Conservation (phyloP, 2,113 vertebrate species). For the Zosterops hypoxanthus region DNA sequence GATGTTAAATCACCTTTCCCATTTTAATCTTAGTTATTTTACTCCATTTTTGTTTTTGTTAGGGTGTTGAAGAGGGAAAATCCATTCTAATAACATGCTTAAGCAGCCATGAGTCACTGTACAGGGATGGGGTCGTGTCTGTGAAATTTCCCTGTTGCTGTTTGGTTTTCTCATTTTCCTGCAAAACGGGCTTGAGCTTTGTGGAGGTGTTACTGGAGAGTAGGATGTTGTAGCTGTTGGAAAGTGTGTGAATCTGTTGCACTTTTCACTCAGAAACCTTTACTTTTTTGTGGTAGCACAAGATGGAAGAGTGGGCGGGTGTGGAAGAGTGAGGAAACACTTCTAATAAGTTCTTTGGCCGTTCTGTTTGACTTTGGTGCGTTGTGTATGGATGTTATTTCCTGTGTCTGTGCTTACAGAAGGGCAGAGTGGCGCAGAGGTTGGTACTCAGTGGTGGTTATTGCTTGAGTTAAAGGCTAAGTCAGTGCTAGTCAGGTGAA, state of each 20-base stretch:
- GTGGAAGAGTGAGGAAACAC: not conserved
- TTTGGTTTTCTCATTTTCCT: not conserved
- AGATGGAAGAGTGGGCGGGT: not conserved
- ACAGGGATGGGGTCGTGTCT: not conserved
- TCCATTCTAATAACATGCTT: not conserved
- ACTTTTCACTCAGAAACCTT: not conserved
- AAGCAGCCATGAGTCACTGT: not conserved
- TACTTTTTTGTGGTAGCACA: not conserved
- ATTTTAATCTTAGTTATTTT: not conserved
- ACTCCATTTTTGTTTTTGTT: not conserved
- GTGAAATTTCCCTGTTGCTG: not conserved
- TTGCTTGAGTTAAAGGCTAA: not conserved
- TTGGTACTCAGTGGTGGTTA: not conserved
- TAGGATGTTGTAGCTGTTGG: not conserved
- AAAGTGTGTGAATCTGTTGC: not conserved
- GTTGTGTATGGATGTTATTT: rapidly evolving
- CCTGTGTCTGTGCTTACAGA: not conserved
- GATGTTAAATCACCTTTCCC: not conserved
- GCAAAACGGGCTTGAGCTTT: not conserved
- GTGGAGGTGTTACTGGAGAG: not conserved
- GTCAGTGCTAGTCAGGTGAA: not conserved
- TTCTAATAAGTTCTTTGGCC: not conserved
- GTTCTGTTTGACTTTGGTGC: not conserved
- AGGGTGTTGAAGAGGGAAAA: not conserved
- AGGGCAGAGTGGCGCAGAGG: rapidly evolving